phyloP scores from a whole-genome alignment of 2,888 invertebrate species.

The Loripinus fragilis region DNA sequence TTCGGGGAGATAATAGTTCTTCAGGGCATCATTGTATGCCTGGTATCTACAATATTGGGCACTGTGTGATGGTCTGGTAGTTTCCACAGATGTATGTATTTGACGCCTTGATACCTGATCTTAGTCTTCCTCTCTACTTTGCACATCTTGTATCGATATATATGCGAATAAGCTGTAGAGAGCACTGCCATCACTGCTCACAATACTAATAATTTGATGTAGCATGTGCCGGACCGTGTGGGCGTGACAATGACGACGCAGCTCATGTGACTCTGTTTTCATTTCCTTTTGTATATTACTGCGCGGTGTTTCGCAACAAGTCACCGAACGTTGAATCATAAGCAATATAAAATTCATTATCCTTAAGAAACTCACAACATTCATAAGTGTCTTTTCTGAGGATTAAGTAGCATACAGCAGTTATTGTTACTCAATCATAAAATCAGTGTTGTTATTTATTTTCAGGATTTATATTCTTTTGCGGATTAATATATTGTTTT shows the following conservation, averaged over 20 bases:
- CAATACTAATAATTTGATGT: too few species aligned
- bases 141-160: too few species aligned
- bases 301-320: slow-evolving; percentile 10
- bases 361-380: neutral
- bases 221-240: neutral
- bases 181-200: too few species aligned
- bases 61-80: too few species aligned
- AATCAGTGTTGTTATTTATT: neutral
- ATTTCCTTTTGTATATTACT: slow-evolving; percentile 14
- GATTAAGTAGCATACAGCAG: neutral
- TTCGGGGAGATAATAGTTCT: too few species aligned
- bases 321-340: neutral
- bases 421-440: neutral
- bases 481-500: neutral
- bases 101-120: too few species aligned
- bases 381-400: neutral
- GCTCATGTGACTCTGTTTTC: slow-evolving; percentile 12
- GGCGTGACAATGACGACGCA: neutral
- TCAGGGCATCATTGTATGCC: too few species aligned
- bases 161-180: too few species aligned
- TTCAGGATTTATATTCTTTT: neutral
- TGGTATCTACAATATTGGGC: too few species aligned
- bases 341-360: neutral
- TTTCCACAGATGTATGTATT: too few species aligned
- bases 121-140: too few species aligned